A percentile compares a stretch with the other conserved stretches of the same genome.
These are phyloP conservation scores for Propithecus deckenii DNA, from an alignment of 2,797 vertebrate genomes.

Conservation along the genomic window DNA sequence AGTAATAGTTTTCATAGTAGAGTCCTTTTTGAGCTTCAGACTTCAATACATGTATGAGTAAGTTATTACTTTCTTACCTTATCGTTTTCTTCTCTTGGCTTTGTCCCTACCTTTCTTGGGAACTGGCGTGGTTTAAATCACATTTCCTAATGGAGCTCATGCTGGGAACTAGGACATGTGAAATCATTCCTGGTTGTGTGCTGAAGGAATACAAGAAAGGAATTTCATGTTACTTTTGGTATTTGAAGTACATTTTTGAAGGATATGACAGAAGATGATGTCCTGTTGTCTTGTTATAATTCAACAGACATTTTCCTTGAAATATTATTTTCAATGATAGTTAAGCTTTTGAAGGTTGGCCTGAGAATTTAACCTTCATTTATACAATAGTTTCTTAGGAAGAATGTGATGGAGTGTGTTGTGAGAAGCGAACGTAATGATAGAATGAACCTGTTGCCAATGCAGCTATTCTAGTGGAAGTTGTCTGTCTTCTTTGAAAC, in stretches of 20 bases:
- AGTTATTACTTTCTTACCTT: conserved; percentile 3
- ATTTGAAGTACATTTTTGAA: not conserved
- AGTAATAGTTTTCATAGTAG: not conserved
- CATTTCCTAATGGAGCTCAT: not conserved
- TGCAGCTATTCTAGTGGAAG: conserved; percentile 9
- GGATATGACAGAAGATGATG: not conserved
- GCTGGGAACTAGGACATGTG: not conserved
- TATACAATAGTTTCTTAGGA: not conserved
- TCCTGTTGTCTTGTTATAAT: conserved; percentile 18
- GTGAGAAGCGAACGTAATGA: not conserved
- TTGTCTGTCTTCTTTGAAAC: conserved; percentile 21
- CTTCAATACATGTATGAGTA: not conserved
- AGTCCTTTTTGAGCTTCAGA: not conserved
- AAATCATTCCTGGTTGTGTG: conserved; percentile 5
- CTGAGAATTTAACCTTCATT: not conserved
- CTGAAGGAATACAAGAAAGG: conserved; percentile 10
- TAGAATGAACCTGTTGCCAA: conserved; percentile 18
- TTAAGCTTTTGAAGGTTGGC: conserved; percentile 18
- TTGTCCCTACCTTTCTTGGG: conserved; percentile 5
- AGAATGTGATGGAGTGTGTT: not conserved
- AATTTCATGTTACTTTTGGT: conserved; percentile 23
- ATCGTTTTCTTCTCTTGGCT: not conserved
- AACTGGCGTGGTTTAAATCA: conserved; percentile 30
- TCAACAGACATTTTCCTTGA: not conserved
- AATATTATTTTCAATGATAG: conserved; percentile 2